phyloP scores from a whole-genome alignment of 2,888 invertebrate species.

The Ypsolopha scabrella region DNA sequence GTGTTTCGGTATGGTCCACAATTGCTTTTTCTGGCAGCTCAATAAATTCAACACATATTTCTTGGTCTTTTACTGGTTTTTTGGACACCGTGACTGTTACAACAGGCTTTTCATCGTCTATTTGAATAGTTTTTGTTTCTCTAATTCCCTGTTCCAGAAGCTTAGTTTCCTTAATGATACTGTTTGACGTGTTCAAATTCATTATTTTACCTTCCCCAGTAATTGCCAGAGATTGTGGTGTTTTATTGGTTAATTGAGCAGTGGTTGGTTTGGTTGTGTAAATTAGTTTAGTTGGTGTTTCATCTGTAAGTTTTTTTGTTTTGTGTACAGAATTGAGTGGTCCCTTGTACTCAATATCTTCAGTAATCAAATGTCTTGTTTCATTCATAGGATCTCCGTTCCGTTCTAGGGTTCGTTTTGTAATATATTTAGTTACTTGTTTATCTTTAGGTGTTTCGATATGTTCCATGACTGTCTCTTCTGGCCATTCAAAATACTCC shows the following conservation, averaged over 20 bases:
- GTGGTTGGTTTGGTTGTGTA: conserved; percentile 11
- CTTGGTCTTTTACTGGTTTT: conserved; percentile 29
- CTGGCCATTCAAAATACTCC: conserved; percentile 21
- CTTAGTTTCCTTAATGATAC: conserved; percentile 41
- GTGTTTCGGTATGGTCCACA: conserved; percentile 7
- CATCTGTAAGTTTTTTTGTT: conserved; percentile 27
- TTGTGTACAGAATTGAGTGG: conserved; percentile 37
- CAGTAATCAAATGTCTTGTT: conserved; percentile 36
- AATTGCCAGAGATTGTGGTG: conserved; percentile 15
- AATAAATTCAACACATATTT: conserved; percentile 10
- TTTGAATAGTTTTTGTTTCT: conserved; percentile 43
- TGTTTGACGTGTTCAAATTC: conserved; percentile 35
- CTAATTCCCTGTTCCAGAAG: conserved; percentile 46
- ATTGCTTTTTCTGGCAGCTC: conserved; percentile 33
- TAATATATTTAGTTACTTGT: conserved; percentile 21
- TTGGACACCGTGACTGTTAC: conserved; percentile 27
- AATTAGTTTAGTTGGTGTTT: conserved; percentile 16
- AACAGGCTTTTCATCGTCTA: conserved; percentile 23
- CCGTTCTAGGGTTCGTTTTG: conserved; percentile 23
- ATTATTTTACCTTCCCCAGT: conserved; percentile 24
- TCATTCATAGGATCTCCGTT: conserved; percentile 37
- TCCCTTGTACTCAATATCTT: conserved; percentile 48
- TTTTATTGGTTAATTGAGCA: conserved; percentile 21
- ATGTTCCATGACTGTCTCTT: conserved; percentile 11
- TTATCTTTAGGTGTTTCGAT: conserved; percentile 14